phyloP scores from a whole-genome alignment of 2,797 vertebrate species.

The Peromyscus nudipes region DNA sequence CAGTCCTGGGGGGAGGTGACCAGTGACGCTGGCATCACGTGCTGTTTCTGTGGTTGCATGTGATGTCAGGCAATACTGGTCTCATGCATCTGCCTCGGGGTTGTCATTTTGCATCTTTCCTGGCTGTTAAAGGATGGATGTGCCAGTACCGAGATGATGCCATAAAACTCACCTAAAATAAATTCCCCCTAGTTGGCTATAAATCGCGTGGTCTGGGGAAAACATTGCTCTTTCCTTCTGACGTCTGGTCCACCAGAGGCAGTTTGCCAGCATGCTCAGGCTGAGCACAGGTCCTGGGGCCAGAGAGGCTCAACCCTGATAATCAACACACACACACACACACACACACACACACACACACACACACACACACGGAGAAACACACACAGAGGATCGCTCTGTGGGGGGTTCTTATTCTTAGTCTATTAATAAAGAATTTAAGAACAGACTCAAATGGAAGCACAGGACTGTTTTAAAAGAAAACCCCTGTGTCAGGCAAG shows the following conservation, averaged over 20 bases:
- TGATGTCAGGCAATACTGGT: neutral
- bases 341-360: neutral
- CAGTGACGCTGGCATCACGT: accelerated
- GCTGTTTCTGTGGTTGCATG: neutral
- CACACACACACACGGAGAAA: neutral
- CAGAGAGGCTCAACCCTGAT: neutral
- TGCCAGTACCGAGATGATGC: neutral
- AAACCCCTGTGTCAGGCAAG: neutral
- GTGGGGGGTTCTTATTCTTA: neutral
- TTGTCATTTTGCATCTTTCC: neutral
- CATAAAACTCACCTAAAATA: neutral
- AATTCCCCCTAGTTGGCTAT: neutral
- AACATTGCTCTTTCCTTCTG: neutral
- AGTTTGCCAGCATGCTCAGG: neutral
- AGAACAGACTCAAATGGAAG: neutral
- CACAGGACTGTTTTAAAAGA: neutral
- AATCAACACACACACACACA: neutral
- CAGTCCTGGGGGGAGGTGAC: neutral
- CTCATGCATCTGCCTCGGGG: neutral
- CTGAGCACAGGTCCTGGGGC: neutral
- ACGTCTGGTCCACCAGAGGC: neutral
- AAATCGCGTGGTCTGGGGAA: neutral
- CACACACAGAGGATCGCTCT: neutral
- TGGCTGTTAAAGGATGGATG: neutral
- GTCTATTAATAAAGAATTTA: neutral